Conservation (phyloP, 2,888 invertebrate species). For the Rapana venosa region DNA sequence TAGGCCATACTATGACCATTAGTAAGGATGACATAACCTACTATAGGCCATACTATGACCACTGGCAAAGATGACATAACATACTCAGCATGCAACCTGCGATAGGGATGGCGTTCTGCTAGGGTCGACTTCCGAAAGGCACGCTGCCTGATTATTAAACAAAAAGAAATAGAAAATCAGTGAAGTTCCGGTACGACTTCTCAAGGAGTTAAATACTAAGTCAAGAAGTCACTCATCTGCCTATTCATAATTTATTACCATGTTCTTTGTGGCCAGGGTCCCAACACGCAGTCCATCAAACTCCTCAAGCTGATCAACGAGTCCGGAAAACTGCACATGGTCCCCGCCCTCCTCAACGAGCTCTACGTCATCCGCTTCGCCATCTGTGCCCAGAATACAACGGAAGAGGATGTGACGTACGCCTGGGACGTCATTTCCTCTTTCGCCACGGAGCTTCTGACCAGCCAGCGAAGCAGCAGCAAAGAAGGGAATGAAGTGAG, state of each 20-base stretch:
- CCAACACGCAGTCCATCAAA: conserved; percentile 91
- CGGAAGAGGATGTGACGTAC: conserved; percentile 85
- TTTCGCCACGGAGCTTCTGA: conserved; percentile 56
- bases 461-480: conserved; percentile 49
- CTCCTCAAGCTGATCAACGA: conserved; percentile 94
- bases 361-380: conserved; percentile 93
- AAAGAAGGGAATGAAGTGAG: conserved; percentile 36
- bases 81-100: too few relatives aligned
- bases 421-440: conserved; percentile 79
- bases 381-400: conserved; percentile 93
- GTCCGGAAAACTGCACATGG: conserved; percentile 97
- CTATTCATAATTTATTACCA: neutral
- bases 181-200: too few relatives aligned
- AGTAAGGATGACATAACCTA: too few relatives aligned
- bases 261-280: conserved; percentile 77
- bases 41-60: too few relatives aligned
- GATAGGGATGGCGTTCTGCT: too few relatives aligned
- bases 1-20: too few relatives aligned
- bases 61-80: too few relatives aligned
- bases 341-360: conserved; percentile 93
- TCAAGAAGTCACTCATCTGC: too few relatives aligned
- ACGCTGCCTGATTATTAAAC: too few relatives aligned
- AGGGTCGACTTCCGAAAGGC: too few relatives aligned
- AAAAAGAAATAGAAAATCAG: too few relatives aligned
- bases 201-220: neutral